Percentiles rank a stretch among this genome's conserved stretches.
Conservation (phyloP, 2,113 vertebrate genomes). For the Stercorarius parasiticus region DNA sequence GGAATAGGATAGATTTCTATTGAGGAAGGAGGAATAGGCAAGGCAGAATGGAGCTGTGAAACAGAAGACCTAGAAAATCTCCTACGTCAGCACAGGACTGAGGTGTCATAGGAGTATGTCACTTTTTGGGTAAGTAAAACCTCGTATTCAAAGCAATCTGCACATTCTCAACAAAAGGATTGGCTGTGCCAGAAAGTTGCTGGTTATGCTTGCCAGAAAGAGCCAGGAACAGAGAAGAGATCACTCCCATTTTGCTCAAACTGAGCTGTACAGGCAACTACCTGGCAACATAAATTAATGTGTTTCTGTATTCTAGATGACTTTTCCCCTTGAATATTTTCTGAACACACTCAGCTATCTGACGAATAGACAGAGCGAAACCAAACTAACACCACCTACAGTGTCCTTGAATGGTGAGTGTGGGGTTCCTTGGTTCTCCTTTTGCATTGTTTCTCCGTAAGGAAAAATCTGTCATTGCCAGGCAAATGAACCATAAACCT, state of each 20-base stretch:
- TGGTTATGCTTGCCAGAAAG: neutral
- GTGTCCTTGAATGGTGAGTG: neutral
- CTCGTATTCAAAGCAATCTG: neutral
- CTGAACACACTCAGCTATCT: neutral
- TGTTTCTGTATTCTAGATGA: neutral
- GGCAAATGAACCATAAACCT: neutral
- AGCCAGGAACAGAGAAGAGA: neutral
- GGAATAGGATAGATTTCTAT: neutral
- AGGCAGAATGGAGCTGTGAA: neutral
- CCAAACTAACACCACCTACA: neutral
- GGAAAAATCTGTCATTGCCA: neutral
- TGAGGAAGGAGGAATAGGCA: neutral
- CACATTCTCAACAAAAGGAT: neutral
- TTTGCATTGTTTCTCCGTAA: neutral
- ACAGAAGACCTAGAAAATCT: neutral
- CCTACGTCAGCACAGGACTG: neutral
- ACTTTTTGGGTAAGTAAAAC: neutral
- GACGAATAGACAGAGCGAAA: neutral
- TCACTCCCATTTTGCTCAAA: neutral
- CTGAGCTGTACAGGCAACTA: fast-evolving
- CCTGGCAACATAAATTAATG: neutral
- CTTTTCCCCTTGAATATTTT: neutral
- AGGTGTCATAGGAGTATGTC: neutral
- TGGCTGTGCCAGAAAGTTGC: neutral
- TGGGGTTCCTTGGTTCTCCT: neutral